Base-by-base conservation (phyloP, 2,888 invertebrate species). In the Pyralis farinalis region DNA sequence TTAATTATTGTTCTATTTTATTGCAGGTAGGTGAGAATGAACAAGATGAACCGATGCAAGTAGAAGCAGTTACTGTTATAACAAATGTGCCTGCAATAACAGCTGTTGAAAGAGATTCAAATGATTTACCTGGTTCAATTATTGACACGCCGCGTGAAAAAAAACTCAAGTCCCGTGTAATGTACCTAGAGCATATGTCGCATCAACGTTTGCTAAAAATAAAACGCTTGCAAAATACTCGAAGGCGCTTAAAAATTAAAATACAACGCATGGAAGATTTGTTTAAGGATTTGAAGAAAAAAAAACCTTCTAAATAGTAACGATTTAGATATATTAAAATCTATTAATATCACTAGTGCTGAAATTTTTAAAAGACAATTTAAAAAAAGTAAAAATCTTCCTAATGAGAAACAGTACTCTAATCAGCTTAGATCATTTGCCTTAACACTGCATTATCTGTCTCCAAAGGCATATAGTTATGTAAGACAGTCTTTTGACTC, bases 101-200 rank as follows among this genome's bases (percentile, higher is more conserved):
- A 21, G 21, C 21, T 21, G 21, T 21, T 21, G 21, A 21, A 21
- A 21, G 21, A 21, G 21, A 21, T 21, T 21, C 21, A 21, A 21
- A 21, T 21, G 21, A 21, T 21, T 11, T n/a, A 34, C 34, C 21
- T 20, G 34, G 34, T 34, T 11, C 34, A 20, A 34, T 20, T 34
- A 34, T 33, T 33, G 33, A 33, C 33, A 33, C 11, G 33, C 34
- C n/a, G 8, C 34, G 16, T 8, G 21, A 12, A 20, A 34, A 34
- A 34, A 34, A 34, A 34, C 16, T 34, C 12, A 34, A 34, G 16
- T 34, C 34, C 7, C 34, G 34, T 20, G 16, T 34, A 34, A 34
- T 20, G 21, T 34, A 34, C 22, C 21, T 34, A 20, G 34, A 34
- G 10, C 21, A 34, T 34, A 12, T 32, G 12, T 32, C 32, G 12